Evolutionary conservation across 1,140 invertebrate species (phyloP), one percentile per base, ranked within the genome.

Genomic region (Cecropterus lyciades): DNA sequence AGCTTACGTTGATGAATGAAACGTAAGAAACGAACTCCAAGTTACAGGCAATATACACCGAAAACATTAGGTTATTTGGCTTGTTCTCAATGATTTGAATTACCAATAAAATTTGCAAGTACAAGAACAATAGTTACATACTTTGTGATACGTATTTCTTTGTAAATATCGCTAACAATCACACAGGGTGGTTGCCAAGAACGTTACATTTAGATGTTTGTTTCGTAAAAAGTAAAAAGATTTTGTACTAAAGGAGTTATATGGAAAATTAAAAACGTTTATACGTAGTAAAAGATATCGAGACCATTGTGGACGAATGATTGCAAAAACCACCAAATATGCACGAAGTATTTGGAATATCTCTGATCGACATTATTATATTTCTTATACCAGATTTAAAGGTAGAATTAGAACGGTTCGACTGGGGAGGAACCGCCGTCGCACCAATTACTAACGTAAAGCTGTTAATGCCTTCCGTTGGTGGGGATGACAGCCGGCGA

Each of bases 81-180:
- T 51, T 14, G 24, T 7, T 30, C 13, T 51, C 24, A 51, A 24
- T 51, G 48, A 30, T 14, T 14, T 30, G 13, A 51, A 27, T 27
- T 51, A 14, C 20, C n/a, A 51, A 30, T 51, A 51, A 51, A 30
- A 30, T 51, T 51, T 30, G n/a, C 24, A 51, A 51, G 20, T 13
- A 42, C 11, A 42, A 55, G 15, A 42, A 42, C 33, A 55, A 17
- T 20, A 42, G 33, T 42, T 7, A 33, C 52, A 55, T n/a, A n/a
- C n/a, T n/a, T 55, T 55, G 15, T 20, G 37, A 55, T 20, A 55
- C 3, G 52, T 55, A 40, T 55, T 55, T n/a, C 33, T 8, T 40
- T 40, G 15, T 40, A 55, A 55, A 55, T 42, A 40, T 55, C 7
- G 30, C 30, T 16, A 16, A 15, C 46, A 13, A 51, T 27, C 48